Base-by-base conservation (phyloP, 1,140 invertebrate genomes). In the Calliopsis andreniformis region DNA sequence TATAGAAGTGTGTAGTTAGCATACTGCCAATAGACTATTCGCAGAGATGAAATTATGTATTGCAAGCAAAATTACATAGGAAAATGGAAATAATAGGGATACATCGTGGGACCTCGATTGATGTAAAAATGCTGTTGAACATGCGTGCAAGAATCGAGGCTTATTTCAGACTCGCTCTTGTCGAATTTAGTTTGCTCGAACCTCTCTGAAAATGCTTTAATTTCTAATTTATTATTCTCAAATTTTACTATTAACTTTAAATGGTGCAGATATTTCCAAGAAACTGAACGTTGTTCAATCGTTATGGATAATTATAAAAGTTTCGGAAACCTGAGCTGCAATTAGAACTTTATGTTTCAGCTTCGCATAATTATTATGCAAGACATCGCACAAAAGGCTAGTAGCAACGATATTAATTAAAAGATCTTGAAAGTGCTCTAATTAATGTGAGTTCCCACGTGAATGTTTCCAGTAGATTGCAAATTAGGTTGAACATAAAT, bases 331-430 rank as follows among this genome's bases (percentile, higher is more conserved):
- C 14, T 3, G 35, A 67, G 14, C 20, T 7, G 23, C 16, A 55
- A 67, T 39, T 35, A 55, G 64, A 55, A 28, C 55, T 49, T 67
- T 67, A n/a, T 42, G n/a, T 18, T 18, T 3, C 51, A 2, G 64
- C 25, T 55, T 67, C 49, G 16, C 25, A 28, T 67, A 67, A 43
- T 67, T 16, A 23, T 67, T 67, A 55, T 7, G 8, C 35, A 32
- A 43, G 16, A n/a, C 47, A 14, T 4, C 23, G 0, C 42, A 32
- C 16, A 58, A 47, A 69, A 18, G 16, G n/a, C 7, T 14, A 35
- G 35, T n/a, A 67, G 49, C 10, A 25, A 67, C 2, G 55, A 59
- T 58, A 58, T 59, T 69, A 69, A 69, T 69, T 69, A 69, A 58
- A 45, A 69, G 53, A 39, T 55, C 7, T 32, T 16, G 62, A 20